Evolutionary conservation across 2,113 vertebrate genomes (phyloP), one percentile per base, ranked within the genome.

Genomic region (Eira barbara): DNA sequence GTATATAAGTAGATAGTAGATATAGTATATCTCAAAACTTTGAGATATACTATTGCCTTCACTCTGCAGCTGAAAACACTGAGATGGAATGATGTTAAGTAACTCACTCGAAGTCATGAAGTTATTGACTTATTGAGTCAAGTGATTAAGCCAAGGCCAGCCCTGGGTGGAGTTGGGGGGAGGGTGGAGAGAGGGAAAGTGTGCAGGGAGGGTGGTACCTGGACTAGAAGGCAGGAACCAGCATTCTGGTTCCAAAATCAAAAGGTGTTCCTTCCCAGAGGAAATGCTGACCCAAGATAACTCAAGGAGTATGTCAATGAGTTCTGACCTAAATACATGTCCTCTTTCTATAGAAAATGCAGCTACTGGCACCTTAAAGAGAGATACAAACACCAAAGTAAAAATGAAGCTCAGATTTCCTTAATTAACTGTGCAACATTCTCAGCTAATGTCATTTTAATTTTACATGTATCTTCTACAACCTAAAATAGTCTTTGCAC

Each of bases 401-500:
- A 69, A 97, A 63, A 57, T n/a, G 74, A 89, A 5, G 31, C 71
- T n/a, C 34, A 31, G 7, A 52, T 69, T 84, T 47, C 76, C 92
- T 89, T 73, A 94, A 92, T 97, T 73, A 91, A n/a, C 74, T 91
- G 49, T 65, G 92, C 17, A 87, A 71, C 81, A 31, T 71, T 82
- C 74, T 83, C 63, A 42, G 57, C 15, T 36, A 81, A 81, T 87
- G 59, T 83, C 76, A 85, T 71, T 96, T 92, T 91, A 88, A 90
- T 74, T 88, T 96, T 74, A 95, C 34, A n/a, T 34, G 5, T 42
- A 76, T 95, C 95, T 96, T 78, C 80, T 61, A 55, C 23, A 89
- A 69, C 52, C 29, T 80, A 55, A 92, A 42, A 83, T 13, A 23
- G 49, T 78, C 96, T 97, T 96, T 96, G 78, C 42, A 97, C 95